phyloP scores from a whole-genome alignment of 92 coral and sea anemone genomes.

The Zoanthus gigantus region DNA sequence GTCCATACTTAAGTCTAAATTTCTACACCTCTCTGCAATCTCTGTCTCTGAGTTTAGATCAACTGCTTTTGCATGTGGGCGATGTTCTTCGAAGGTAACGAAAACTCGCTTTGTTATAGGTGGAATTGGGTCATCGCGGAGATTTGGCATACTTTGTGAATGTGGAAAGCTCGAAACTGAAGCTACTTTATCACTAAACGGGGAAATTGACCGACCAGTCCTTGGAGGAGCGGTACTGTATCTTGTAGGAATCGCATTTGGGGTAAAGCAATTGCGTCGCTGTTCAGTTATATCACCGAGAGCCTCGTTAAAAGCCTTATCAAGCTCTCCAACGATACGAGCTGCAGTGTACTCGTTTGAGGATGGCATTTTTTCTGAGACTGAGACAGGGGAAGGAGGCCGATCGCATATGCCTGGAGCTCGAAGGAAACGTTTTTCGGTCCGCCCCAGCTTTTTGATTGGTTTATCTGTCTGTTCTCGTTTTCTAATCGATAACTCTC shows the following conservation, averaged over 20 bases:
- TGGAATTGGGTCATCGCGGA: background rate
- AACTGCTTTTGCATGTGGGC: conserved; percentile 29
- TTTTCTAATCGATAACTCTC: background rate
- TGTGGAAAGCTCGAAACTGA: conserved; percentile 16
- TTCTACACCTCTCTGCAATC: conserved; percentile 43
- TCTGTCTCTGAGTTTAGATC: conserved; percentile 36
- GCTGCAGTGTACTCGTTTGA: conserved; percentile 42
- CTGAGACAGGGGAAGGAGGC: background rate
- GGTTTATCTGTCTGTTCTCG: background rate
- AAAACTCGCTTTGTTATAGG: conserved; percentile 14
- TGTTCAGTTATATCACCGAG: background rate
- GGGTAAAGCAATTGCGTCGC: conserved; percentile 3
- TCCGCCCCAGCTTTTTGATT: background rate
- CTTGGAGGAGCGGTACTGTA: conserved; percentile 10
- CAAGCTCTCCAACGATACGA: conserved; percentile 42
- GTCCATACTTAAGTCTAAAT: conserved; percentile 43
- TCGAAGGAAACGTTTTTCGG: background rate
- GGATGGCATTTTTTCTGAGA: background rate
- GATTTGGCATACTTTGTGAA: conserved; percentile 43
- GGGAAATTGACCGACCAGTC: background rate
- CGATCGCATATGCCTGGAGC: background rate
- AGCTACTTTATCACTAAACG: background rate
- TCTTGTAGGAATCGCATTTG: conserved; percentile 27
- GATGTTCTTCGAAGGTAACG: conserved; percentile 34
- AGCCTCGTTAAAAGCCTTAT: conserved; percentile 27